phyloP scores from a whole-genome alignment of 1,140 invertebrate genomes.

The Solenopsis fugax region DNA sequence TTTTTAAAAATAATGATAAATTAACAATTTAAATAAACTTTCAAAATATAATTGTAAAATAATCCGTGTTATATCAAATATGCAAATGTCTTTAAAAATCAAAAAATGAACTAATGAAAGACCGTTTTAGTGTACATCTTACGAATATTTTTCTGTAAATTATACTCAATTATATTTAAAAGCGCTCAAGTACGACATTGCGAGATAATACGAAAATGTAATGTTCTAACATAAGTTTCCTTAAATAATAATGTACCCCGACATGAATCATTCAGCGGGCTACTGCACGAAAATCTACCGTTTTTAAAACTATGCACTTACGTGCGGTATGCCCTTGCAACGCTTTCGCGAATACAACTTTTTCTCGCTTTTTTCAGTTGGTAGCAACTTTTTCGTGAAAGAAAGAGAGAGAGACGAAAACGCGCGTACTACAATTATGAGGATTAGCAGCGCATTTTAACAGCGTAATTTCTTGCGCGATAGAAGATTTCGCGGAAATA shows the following conservation, averaged over 20 bases:
- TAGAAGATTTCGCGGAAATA: not conserved
- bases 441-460: slow-evolving; percentile 37
- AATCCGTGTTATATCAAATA: not conserved
- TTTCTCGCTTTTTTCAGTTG: slow-evolving; percentile 19
- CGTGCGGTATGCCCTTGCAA: not conserved
- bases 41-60: not conserved
- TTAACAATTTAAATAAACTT: not conserved
- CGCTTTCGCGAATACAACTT: slow-evolving; percentile 21
- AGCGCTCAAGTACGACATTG: not conserved
- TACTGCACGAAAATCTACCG: not conserved
- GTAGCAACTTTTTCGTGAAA: slow-evolving; percentile 42
- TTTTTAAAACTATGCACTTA: slow-evolving; percentile 39
- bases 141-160: slow-evolving; percentile 10
- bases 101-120: not conserved
- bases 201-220: slow-evolving; percentile 7
- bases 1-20: not conserved
- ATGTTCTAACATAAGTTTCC: not conserved
- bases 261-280: slow-evolving; percentile 35
- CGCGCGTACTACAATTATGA: slow-evolving; percentile 37
- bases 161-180: not conserved
- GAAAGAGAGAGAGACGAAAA: not conserved
- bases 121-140: not conserved
- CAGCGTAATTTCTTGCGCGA: slow-evolving; percentile 19
- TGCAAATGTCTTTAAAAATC: not conserved
- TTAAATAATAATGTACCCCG: slow-evolving; percentile 30